Conservation (phyloP, 1,140 invertebrate genomes). For the Zaprionus davidi region DNA sequence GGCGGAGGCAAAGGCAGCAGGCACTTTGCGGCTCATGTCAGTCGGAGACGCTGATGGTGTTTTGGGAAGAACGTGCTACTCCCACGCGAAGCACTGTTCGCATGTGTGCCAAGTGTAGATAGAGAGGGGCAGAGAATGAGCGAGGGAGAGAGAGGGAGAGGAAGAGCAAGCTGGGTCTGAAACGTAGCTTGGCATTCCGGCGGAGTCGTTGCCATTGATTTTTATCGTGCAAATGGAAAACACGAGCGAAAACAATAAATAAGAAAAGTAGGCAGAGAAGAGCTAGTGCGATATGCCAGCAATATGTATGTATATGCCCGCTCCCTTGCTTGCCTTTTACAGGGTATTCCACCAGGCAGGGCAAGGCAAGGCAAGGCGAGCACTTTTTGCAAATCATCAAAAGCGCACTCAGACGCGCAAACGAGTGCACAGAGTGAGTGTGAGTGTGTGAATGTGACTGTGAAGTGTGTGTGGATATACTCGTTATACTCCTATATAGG, state of each 20-base stretch:
- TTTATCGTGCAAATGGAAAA: constrained; percentile 53
- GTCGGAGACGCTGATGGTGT: background rate
- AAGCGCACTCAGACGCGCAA: constrained; percentile 54
- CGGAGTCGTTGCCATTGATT: constrained; percentile 72
- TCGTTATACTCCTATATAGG: constrained; percentile 29
- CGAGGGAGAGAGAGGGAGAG: background rate
- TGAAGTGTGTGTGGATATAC: constrained; percentile 13
- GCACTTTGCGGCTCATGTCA: constrained; percentile 42
- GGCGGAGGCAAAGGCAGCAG: constrained; percentile 23
- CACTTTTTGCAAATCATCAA: constrained; percentile 70
- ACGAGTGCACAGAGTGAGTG: constrained; percentile 54
- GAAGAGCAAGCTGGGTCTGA: constrained; percentile 28
- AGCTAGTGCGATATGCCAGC: background rate
- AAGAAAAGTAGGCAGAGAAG: background rate
- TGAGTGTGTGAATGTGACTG: constrained; percentile 15
- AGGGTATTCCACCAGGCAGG: background rate
- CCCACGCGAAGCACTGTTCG: constrained; percentile 56
- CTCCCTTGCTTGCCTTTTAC: background rate
- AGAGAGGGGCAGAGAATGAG: background rate
- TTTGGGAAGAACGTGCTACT: constrained; percentile 38
- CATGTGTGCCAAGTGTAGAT: constrained; percentile 70
- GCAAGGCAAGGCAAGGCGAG: constrained; percentile 23
- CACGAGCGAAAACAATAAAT: constrained; percentile 50
- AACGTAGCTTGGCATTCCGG: constrained; percentile 35
- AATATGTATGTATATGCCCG: background rate